Evolutionary conservation across 2,888 invertebrate genomes (phyloP), one percentile per base, ranked within the genome.

Genomic region (Xanthia icteritia): DNA sequence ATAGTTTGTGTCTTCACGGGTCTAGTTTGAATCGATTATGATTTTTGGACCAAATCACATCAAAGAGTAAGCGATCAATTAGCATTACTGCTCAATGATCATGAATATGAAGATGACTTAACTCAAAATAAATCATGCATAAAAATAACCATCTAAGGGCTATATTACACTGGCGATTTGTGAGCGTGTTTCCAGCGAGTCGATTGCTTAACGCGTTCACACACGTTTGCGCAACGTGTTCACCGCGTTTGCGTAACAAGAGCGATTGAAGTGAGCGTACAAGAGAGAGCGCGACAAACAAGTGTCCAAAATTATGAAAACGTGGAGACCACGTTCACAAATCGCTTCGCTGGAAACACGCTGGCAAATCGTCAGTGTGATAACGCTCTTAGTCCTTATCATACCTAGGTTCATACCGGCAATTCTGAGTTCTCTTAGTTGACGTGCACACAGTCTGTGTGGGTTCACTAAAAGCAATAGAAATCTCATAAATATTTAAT

Each of bases 401-500:
- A 45, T 39, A 31, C 20, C n/a, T 36, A 36, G 45, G 27, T 20
- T 51, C 2, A 65, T 27, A 60, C n/a, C 6, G 1, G 4, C 1
- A 39, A 63, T 13, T 51, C 13, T 9, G 48, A 65, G 77, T 69
- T 73, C 65, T 56, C 61, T 36, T 9, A 67, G 82, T 36, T 23
- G 15, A 42, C 42, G 20, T 64, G 36, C 23, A 4, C 20, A 4
- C 11, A 61, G 27, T 42, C 31, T 68, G 67, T 82, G 82, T 69
- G 66, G 61, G 48, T 71, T 70, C 51, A 31, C 71, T 39, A 31
- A 63, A 63, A 67, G 63, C 70, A 68, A 71, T 83, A 68, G 60
- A 72, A 82, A 64, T 58, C 48, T 74, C 80, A 69, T 65, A 54
- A 82, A 84, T 54, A 54, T 75, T 79, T 66, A 72, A 66, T 66